Evolutionary conservation across 2,888 invertebrate species (phyloP).

Genomic region (Caradrina clavipalpis): DNA sequence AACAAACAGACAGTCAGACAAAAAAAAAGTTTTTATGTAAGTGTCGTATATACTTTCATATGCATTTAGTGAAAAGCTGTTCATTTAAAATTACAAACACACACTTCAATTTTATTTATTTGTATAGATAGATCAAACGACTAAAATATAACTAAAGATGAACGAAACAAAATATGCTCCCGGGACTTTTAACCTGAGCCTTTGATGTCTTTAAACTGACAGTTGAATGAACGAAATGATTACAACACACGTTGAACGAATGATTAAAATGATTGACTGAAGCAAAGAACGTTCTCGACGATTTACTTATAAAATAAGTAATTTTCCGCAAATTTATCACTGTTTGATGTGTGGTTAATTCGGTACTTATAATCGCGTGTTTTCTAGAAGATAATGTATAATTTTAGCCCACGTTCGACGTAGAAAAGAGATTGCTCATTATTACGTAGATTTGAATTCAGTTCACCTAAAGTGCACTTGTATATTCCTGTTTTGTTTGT

Average conservation of each 20-base stretch:
- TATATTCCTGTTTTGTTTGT: slow-evolving; percentile 9
- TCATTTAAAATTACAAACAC: too few relatives aligned
- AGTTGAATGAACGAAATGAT: slow-evolving; percentile 49
- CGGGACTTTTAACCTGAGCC: neutral
- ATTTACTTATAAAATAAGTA: slow-evolving; percentile 21
- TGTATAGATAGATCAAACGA: too few relatives aligned
- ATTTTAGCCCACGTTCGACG: neutral
- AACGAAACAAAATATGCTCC: slow-evolving; percentile 10
- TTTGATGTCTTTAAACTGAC: slow-evolving; percentile 23
- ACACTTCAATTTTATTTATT: too few relatives aligned
- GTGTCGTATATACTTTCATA: too few relatives aligned
- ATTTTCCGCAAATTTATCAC: slow-evolving; percentile 45
- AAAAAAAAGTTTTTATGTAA: too few relatives aligned
- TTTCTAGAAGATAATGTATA: neutral
- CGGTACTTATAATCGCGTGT: neutral
- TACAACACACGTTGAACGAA: slow-evolving; percentile 33
- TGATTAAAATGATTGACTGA: slow-evolving; percentile 17
- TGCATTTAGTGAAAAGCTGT: too few relatives aligned
- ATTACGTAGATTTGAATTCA: neutral
- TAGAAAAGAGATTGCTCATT: neutral
- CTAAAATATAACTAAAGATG: neutral
- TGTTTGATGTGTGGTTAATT: slow-evolving; percentile 1
- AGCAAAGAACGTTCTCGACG: slow-evolving; percentile 5
- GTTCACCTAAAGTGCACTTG: slow-evolving; percentile 22
- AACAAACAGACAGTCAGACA: too few relatives aligned